Conservation (phyloP, 2,888 invertebrate genomes). For the Yponomeuta sedellus region DNA sequence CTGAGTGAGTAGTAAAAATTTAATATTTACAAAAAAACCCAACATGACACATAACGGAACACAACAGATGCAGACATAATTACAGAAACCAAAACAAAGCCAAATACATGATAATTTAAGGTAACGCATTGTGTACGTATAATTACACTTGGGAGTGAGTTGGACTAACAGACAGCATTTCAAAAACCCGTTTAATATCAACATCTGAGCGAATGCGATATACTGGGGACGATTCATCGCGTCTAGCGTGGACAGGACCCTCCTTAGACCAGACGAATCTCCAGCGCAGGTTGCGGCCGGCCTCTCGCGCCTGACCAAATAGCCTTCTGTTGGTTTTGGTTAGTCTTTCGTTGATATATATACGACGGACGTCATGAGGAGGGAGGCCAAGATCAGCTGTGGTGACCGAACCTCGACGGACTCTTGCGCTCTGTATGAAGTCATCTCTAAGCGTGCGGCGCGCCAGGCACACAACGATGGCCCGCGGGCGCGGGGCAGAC, state of each 20-base stretch:
- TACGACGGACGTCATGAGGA: not conserved
- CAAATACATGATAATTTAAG: too few relatives aligned
- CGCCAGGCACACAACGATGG: not conserved
- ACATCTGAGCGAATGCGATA: not conserved
- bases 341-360: too few relatives aligned
- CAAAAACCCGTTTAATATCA: not conserved
- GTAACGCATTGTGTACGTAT: too few relatives aligned
- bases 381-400: constrained; percentile 5
- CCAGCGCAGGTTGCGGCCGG: not conserved
- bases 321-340: not conserved
- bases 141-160: too few relatives aligned
- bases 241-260: not conserved
- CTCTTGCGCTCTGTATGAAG: not conserved
- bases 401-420: not conserved
- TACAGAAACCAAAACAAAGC: too few relatives aligned
- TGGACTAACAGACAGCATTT: too few relatives aligned
- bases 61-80: too few relatives aligned
- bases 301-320: not conserved
- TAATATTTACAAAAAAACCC: too few relatives aligned
- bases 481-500: not conserved
- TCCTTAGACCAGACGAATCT: constrained; percentile 7
- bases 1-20: too few relatives aligned
- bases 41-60: too few relatives aligned
- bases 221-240: not conserved
- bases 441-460: not conserved